Conservation (phyloP, 2,888 invertebrate species). For the Dryadula phaetusa region DNA sequence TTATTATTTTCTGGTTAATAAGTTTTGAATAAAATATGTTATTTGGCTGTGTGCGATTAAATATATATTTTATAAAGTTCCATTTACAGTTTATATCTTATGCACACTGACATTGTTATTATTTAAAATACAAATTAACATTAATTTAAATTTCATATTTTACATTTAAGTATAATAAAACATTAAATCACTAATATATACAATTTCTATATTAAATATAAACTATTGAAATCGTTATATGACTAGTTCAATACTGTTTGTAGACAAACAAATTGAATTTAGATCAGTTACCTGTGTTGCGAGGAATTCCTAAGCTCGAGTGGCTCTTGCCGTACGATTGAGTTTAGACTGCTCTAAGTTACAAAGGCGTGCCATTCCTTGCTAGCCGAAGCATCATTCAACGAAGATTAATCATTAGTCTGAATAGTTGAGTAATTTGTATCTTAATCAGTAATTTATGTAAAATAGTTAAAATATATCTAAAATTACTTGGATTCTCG, state of each 20-base stretch:
- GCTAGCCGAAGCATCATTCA: conserved; percentile 40
- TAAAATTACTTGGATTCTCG: too few species aligned
- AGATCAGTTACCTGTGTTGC: conserved; percentile 48
- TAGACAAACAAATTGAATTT: conserved; percentile 52
- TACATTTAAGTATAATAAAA: too few species aligned
- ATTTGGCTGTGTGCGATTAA: not conserved
- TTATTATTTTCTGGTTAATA: conserved; percentile 29
- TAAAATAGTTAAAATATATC: too few species aligned
- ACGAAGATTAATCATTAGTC: conserved; percentile 34
- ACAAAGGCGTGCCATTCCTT: conserved; percentile 73
- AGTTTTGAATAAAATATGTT: not conserved
- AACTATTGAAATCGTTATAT: not conserved
- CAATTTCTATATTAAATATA: not conserved
- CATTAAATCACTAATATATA: too few species aligned
- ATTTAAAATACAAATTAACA: not conserved
- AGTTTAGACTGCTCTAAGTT: conserved; percentile 48
- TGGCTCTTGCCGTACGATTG: conserved; percentile 54
- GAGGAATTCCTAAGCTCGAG: conserved; percentile 59
- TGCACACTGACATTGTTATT: not conserved
- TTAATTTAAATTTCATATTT: not conserved
- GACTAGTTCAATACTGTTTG: conserved; percentile 20
- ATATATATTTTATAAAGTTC: too few species aligned
- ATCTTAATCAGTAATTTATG: not conserved
- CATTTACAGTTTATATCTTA: too few species aligned
- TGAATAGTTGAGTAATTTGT: conserved; percentile 34